Evolutionary conservation across 2,797 vertebrate genomes (phyloP).

Genomic region (Phylloscopus collybita): DNA sequence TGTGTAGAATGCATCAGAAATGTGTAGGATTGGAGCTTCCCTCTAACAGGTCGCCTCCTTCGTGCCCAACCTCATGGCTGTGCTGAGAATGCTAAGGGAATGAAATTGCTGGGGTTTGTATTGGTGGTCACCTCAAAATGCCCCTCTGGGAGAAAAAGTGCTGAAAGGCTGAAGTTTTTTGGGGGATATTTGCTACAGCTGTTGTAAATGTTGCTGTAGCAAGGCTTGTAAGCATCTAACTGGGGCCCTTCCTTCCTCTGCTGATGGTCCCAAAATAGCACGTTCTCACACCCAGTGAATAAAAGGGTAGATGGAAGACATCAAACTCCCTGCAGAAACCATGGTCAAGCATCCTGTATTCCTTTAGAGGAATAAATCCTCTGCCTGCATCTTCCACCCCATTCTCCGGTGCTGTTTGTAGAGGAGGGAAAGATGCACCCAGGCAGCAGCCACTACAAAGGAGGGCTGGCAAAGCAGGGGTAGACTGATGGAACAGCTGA

Average conservation of each 20-base stretch:
- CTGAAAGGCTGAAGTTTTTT: background rate
- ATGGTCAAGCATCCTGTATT: background rate
- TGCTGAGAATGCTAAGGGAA: background rate
- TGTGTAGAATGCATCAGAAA: background rate
- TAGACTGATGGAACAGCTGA: background rate
- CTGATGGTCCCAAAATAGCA: background rate
- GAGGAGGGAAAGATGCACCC: background rate
- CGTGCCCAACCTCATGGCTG: background rate
- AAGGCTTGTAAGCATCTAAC: background rate
- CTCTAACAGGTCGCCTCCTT: background rate
- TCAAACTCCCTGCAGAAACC: background rate
- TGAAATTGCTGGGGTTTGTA: background rate
- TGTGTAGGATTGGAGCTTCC: background rate
- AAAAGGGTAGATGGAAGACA: background rate
- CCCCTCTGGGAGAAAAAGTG: accelerated
- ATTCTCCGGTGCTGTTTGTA: background rate
- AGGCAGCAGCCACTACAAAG: background rate
- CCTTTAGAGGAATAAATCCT: slow-evolving; percentile 20
- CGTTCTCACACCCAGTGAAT: slow-evolving; percentile 37
- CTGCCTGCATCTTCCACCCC: background rate
- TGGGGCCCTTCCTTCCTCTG: background rate
- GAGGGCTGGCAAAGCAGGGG: background rate
- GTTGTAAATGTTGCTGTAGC: background rate
- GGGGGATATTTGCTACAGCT: background rate
- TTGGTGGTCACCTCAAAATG: background rate